phyloP scores from a whole-genome alignment of 2,888 invertebrate genomes.

The Cyrtodaria siliqua region DNA sequence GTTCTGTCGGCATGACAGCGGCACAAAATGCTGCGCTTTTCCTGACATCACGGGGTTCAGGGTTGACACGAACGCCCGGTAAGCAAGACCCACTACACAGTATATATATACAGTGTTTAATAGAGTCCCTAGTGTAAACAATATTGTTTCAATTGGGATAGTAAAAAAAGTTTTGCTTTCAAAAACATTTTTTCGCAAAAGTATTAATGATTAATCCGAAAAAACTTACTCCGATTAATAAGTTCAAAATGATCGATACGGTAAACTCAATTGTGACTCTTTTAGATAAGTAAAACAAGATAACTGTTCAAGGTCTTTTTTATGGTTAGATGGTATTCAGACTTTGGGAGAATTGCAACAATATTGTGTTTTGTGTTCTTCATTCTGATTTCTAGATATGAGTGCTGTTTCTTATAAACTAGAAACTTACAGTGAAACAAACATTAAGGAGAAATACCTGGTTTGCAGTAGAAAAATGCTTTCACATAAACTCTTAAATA shows the following conservation, averaged over 20 bases:
- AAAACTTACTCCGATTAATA: background rate
- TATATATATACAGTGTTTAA: slow-evolving; percentile 4
- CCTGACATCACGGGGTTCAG: slow-evolving; percentile 37
- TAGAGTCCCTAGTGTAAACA: slow-evolving; percentile 3
- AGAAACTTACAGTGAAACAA: slow-evolving; percentile 7
- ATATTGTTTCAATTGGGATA: slow-evolving; percentile 13
- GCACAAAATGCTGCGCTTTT: slow-evolving; percentile 47
- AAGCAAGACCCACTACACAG: slow-evolving; percentile 19
- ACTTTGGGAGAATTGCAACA: slow-evolving; percentile 15
- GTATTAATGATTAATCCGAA: background rate
- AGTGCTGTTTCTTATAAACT: background rate
- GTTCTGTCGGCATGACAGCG: slow-evolving; percentile 31
- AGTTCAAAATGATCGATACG: background rate
- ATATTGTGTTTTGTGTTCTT: slow-evolving; percentile 9
- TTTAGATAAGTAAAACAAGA: background rate
- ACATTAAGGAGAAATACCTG: too few species aligned
- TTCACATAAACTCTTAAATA: background rate
- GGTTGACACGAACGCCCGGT: slow-evolving; percentile 48
- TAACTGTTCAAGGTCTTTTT: too few species aligned
- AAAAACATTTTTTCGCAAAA: background rate
- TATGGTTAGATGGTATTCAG: too few species aligned
- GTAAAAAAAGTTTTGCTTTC: background rate
- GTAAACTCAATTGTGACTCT: background rate
- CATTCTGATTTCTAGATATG: slow-evolving; percentile 9
- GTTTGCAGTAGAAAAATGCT: background rate